These are phyloP conservation scores for Ophioderma brevispina DNA, from an alignment of 35 echinoderm and acorn worm species.

Conservation along the genomic window DNA sequence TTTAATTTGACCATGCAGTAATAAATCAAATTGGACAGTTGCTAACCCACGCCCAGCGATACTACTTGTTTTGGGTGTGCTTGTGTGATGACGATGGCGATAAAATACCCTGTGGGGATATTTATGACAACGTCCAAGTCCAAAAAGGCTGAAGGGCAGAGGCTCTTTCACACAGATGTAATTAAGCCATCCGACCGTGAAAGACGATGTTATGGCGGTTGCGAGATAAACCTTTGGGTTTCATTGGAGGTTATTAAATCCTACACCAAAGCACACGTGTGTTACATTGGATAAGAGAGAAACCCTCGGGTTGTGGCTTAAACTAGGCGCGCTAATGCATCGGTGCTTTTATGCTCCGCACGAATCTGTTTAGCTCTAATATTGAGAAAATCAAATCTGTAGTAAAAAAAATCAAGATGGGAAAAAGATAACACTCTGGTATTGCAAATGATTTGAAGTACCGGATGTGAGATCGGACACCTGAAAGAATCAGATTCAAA, in stretches of 20 bases:
- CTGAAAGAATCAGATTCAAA: neutral
- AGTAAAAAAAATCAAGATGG: no score
- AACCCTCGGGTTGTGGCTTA: neutral
- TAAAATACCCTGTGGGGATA: neutral
- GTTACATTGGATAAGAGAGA: neutral
- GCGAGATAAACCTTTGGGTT: neutral
- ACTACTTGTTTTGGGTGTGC: neutral
- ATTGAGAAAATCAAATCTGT: neutral
- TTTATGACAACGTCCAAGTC: neutral
- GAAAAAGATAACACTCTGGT: neutral
- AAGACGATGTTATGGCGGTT: neutral
- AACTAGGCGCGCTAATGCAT: neutral
- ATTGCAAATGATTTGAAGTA: neutral
- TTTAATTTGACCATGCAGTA: neutral
- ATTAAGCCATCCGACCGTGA: neutral
- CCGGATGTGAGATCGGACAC: neutral
- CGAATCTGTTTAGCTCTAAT: neutral
- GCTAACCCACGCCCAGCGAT: neutral
- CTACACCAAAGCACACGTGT: neutral
- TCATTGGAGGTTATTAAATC: neutral
- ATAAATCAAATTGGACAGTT: neutral
- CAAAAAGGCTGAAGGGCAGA: no score
- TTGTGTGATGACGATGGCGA: neutral
- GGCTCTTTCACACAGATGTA: neutral
- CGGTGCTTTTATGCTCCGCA: neutral